Evolutionary conservation across 2,113 vertebrate species (phyloP), one percentile per base, ranked within the genome.

Genomic region (Rhinichthys klamathensis): DNA sequence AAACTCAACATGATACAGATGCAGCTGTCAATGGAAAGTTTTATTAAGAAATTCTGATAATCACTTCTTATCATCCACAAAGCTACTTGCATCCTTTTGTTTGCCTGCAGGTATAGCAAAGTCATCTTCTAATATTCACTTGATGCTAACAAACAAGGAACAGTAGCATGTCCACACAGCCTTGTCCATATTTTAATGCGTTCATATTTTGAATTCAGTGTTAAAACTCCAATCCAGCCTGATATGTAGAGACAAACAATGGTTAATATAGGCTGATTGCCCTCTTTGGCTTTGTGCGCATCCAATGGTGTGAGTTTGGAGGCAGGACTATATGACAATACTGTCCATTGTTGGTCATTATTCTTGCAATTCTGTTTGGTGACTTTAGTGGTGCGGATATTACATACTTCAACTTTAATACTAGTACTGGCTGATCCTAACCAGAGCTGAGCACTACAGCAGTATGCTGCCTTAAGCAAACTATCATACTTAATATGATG

Each of bases 401-500:
- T 51, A 49, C 16, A 76, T 30, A 61, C 44, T 83, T 83, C 51
- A 70, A 30, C 38, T 82, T 65, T 49, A 56, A 74, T 54, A 77
- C 72, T 49, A 46, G 16, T 61, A 32, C 16, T 77, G 25, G 23
- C 25, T 70, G 63, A 86, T 49, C 35, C 13, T 78, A 83, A 76
- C 61, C 60, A 46, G 73, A 78, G 63, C 41, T 85, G 83, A 78
- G 41, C 54, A 73, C 41, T 74, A 49, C 74, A 82, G 74, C 80
- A 88, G 84, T 73, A 88, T 7, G 41, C 80, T 74, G 87, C 87
- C 80, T 83, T 60, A 80, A 88, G 87, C 85, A 75, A 88, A 60
- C 49, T 56, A 80, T 85, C 78, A 84, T 51, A 51, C 18, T 84
- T 88, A 88, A 88, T 86, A 54, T 74, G 82, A 84, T 75, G 70